phyloP scores from a whole-genome alignment of 1,140 invertebrate genomes.

The Eriosoma lanigerum region DNA sequence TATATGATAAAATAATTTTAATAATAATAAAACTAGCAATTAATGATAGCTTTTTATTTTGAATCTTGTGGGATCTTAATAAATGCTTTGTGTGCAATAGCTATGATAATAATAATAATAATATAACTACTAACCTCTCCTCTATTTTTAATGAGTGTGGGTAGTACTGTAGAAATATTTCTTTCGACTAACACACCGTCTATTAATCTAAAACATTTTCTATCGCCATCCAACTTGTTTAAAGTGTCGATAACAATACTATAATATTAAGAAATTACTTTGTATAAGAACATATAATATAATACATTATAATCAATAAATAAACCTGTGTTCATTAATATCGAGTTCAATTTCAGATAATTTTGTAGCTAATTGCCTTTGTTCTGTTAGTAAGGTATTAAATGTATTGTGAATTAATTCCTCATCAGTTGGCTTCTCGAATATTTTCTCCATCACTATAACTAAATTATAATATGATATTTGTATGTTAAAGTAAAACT shows the following conservation, averaged over 20 bases:
- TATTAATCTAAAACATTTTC: constrained; percentile 90
- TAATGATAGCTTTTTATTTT: too few species aligned
- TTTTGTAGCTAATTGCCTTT: constrained; percentile 80
- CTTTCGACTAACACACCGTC: constrained; percentile 91
- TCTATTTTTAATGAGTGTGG: constrained; percentile 77
- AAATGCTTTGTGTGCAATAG: too few species aligned
- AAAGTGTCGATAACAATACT: constrained; percentile 94
- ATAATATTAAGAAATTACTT: too few species aligned
- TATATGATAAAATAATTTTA: too few species aligned
- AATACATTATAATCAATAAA: background rate
- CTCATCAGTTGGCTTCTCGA: constrained; percentile 47
- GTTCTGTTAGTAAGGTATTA: constrained; percentile 82
- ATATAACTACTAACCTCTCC: constrained; percentile 68
- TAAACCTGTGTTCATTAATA: constrained; percentile 91
- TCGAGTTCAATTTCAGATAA: constrained; percentile 90
- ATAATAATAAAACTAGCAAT: too few species aligned
- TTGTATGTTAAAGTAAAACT: too few species aligned
- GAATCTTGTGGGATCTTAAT: too few species aligned
- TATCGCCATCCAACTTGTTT: constrained; percentile 77
- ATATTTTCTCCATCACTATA: constrained; percentile 25
- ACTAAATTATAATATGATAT: too few species aligned
- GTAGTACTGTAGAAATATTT: constrained; percentile 87
- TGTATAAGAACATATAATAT: too few species aligned
- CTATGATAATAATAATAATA: too few species aligned
- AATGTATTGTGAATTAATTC: constrained; percentile 86